Conservation (phyloP, 1,140 invertebrate species). For the Melipona quadrifasciata region DNA sequence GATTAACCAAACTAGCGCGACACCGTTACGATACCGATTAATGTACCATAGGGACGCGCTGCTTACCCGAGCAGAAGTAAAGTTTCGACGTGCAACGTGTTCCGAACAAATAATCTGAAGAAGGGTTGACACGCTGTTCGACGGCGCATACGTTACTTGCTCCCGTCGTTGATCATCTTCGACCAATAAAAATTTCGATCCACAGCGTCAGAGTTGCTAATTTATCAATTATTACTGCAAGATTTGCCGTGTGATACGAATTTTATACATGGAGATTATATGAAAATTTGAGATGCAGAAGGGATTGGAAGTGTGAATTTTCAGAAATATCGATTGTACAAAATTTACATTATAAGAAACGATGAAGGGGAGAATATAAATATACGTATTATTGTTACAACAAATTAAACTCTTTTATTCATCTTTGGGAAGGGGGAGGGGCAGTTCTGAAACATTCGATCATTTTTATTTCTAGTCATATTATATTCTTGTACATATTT, state of each 20-base stretch:
- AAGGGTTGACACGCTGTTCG: neutral
- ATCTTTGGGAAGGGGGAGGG: too few relatives aligned
- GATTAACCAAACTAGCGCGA: slow-evolving; percentile 17
- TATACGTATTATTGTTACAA: neutral
- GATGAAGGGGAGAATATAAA: neutral
- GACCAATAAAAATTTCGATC: neutral
- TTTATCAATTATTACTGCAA: neutral
- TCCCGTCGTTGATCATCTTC: neutral
- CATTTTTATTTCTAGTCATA: neutral
- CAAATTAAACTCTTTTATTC: neutral
- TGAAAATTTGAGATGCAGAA: neutral
- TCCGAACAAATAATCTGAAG: neutral
- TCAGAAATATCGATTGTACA: neutral
- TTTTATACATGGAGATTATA: neutral
- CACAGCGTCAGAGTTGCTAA: neutral
- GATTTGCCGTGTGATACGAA: neutral
- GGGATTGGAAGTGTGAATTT: neutral
- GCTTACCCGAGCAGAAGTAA: neutral
- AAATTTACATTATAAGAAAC: neutral
- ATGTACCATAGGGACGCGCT: slow-evolving; percentile 11
- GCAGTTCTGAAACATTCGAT: too few relatives aligned
- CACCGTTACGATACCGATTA: slow-evolving; percentile 9
- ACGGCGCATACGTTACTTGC: too few relatives aligned
- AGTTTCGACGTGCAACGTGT: neutral
- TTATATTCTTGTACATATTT: neutral